Evolutionary conservation across 2,113 vertebrate genomes (phyloP).

Genomic region (Phalacrocorax brasilianus): DNA sequence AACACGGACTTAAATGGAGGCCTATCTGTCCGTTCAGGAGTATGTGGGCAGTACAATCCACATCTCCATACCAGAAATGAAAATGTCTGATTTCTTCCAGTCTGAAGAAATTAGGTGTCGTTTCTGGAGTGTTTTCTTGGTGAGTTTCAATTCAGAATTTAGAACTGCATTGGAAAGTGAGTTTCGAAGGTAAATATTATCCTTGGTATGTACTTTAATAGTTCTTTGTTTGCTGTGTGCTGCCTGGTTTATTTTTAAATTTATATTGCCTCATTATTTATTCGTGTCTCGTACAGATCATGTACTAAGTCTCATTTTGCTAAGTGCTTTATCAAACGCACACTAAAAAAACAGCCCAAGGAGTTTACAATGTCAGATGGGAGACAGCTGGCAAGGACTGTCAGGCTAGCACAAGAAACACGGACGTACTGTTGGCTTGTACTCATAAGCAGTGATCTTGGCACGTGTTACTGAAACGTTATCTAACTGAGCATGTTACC

Average conservation of each 20-base stretch:
- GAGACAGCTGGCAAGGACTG: constrained; percentile 24
- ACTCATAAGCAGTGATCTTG: background rate
- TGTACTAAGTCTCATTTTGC: background rate
- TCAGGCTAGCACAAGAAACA: background rate
- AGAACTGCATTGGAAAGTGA: background rate
- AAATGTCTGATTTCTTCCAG: background rate
- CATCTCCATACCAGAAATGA: background rate
- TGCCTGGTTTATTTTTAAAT: background rate
- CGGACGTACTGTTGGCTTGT: background rate
- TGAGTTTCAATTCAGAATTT: background rate
- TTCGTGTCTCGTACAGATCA: background rate
- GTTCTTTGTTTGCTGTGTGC: background rate
- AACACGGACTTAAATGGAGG: background rate
- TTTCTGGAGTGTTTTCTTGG: background rate
- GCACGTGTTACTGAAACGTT: background rate
- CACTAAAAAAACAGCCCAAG: background rate
- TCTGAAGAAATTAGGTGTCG: background rate
- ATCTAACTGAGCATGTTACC: background rate
- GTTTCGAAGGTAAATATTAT: background rate
- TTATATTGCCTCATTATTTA: background rate
- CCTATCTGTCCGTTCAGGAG: background rate
- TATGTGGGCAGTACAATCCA: background rate
- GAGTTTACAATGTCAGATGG: constrained; percentile 3
- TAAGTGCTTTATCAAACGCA: background rate
- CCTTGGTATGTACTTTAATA: background rate